Conservation (phyloP, 2,797 vertebrate genomes). For the Rhabdomys pumilio region DNA sequence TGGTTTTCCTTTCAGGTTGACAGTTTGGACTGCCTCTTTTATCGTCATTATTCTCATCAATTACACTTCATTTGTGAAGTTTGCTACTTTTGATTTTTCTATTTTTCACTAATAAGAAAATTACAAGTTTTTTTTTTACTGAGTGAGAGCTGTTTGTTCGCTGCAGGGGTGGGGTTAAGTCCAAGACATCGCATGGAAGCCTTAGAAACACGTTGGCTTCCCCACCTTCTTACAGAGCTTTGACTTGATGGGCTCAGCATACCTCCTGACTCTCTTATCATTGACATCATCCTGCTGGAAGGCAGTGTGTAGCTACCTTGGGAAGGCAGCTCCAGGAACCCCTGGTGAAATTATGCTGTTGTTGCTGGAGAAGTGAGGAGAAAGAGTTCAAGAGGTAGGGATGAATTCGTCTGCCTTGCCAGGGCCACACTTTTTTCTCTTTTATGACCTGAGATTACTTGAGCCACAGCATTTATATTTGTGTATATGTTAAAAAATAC, state of each 20-base stretch:
- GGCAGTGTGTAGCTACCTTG: not conserved
- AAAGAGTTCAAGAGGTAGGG: not conserved
- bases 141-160: not conserved
- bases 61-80: conserved; percentile 39
- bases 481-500: not conserved
- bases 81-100: conserved; percentile 7
- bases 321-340: not conserved
- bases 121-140: not conserved
- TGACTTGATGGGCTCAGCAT: not conserved
- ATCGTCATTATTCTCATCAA: conserved; percentile 28
- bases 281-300: not conserved
- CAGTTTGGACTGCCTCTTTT: not conserved
- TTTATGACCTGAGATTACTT: conserved; percentile 29
- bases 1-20: not conserved
- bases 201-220: not conserved
- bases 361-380: not conserved
- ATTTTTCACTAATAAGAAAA: conserved; percentile 58
- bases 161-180: not conserved
- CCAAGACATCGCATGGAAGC: not conserved
- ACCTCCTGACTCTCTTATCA: not conserved
- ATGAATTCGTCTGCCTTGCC: not conserved
- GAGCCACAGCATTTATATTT: conserved; percentile 3
- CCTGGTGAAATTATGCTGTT: not conserved
- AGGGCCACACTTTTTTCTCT: not conserved
- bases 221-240: not conserved